Evolutionary conservation across 2,113 vertebrate genomes (phyloP), one percentile per base, ranked within the genome.

Genomic region (Equus quagga): DNA sequence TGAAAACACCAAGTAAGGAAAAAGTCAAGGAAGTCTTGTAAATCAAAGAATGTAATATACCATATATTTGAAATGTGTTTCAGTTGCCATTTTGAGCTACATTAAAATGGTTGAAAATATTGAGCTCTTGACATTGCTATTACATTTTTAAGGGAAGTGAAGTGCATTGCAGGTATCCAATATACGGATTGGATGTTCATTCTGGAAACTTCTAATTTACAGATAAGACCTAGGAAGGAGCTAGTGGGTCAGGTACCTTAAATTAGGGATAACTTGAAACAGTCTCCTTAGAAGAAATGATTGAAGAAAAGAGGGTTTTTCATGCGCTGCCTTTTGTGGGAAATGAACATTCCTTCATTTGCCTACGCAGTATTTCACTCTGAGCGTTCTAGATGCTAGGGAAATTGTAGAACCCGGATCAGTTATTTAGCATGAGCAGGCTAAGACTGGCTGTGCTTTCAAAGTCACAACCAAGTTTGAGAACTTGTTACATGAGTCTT

Each of bases 61-160:
- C 49, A 94, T 49, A 33, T 78, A 96, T 54, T 79, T 95, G 78
- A 95, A 95, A 92, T 84, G 72, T 87, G 46, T 96, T 96, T 96
- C 49, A 93, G 24, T 78, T 96, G 46, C 41, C 41, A 65, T 85
- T 97, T 94, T 95, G 84, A 91, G 78, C 54, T 94, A 81, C 31
- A 81, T 83, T 96, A 94, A 96, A 89, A 79, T 82, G 33, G 46
- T 72, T 93, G 69, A 78, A 95, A 94, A 75, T 60, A 93, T 6
- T 75, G n/a, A 75, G 51, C 60, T 92, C 73, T 82, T 94, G 49
- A 94, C 14, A 72, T 76, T 84, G 33, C 36, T 79, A 13, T 81
- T 85, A 15, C 85, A 84, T 91, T 96, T 96, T 89, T 73, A 78
- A 88, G 60, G 62, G 31, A 91, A 69, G 13, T 81, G 62, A 95